Percentiles rank a stretch among this genome's conserved stretches.
phyloP scores from a whole-genome alignment of 2,888 invertebrate genomes.

The Mythimna ferrago region DNA sequence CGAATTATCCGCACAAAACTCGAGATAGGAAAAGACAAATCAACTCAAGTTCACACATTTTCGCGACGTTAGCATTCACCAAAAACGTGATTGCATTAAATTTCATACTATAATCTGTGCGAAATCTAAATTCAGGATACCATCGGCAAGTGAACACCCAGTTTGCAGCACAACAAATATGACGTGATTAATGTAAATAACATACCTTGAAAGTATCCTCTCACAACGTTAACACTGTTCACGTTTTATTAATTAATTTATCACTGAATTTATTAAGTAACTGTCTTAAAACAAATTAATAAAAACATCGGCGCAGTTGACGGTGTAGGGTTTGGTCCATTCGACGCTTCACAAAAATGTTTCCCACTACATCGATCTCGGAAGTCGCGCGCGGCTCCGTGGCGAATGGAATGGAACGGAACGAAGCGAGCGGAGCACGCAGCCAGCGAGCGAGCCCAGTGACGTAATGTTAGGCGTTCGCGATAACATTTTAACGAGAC shows the following conservation, averaged over 20 bases:
- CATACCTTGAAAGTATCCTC: slow-evolving; percentile 80
- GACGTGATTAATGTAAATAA: slow-evolving; percentile 82
- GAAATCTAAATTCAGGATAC: slow-evolving; percentile 59
- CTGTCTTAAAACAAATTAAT: slow-evolving; percentile 63
- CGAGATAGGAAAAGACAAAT: slow-evolving; percentile 68
- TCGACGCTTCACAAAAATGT: slow-evolving; percentile 81
- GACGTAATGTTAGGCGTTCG: slow-evolving; percentile 64
- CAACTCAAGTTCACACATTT: slow-evolving; percentile 45
- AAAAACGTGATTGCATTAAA: slow-evolving; percentile 27
- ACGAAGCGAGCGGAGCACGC: slow-evolving; percentile 68
- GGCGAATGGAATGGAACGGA: slow-evolving; percentile 75
- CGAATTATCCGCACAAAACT: slow-evolving; percentile 79
- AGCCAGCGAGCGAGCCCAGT: slow-evolving; percentile 56
- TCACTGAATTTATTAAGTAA: slow-evolving; percentile 61
- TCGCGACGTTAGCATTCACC: slow-evolving; percentile 39
- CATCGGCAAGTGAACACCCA: slow-evolving; percentile 76
- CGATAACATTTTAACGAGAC: slow-evolving; percentile 41
- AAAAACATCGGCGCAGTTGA: slow-evolving; percentile 81
- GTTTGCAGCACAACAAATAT: slow-evolving; percentile 75
- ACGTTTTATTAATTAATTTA: slow-evolving; percentile 61
- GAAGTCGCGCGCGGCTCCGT: slow-evolving; percentile 72
- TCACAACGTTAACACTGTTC: slow-evolving; percentile 65
- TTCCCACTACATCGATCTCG: slow-evolving; percentile 79
- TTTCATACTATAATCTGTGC: slow-evolving; percentile 42
- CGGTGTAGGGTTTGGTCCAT: slow-evolving; percentile 78